These are phyloP conservation scores for Hyphantria cunea DNA, from an alignment of 1,140 invertebrate species.

Conservation along the genomic window DNA sequence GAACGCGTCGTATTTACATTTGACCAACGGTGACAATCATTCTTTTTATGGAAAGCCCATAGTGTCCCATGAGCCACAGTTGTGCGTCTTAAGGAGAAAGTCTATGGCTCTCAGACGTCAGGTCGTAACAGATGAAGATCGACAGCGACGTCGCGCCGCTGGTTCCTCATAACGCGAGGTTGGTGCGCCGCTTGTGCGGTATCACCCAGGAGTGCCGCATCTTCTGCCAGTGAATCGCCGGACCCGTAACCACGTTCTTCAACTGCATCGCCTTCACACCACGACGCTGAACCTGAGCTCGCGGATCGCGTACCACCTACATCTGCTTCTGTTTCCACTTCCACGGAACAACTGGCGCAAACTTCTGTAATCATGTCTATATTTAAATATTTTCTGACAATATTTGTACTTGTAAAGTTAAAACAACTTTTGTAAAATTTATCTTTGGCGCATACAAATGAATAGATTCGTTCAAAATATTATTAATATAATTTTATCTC, in stretches of 20 bases:
- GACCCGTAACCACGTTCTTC: slow-evolving; percentile 81
- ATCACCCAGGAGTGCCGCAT: slow-evolving; percentile 81
- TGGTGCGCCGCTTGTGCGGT: slow-evolving; percentile 49
- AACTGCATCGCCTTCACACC: slow-evolving; percentile 75
- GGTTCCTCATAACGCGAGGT: slow-evolving; percentile 59
- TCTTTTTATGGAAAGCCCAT: slow-evolving; percentile 17
- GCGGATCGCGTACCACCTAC: slow-evolving; percentile 64
- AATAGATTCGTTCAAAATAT: too few relatives aligned
- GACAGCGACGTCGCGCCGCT: slow-evolving; percentile 69
- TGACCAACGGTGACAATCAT: not conserved
- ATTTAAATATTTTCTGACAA: slow-evolving; percentile 6
- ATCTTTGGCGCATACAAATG: too few relatives aligned
- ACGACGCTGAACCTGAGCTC: slow-evolving; percentile 80
- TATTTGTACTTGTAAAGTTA: slow-evolving; percentile 2
- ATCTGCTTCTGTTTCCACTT: slow-evolving; percentile 69
- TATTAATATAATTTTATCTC: too few relatives aligned
- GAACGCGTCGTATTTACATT: slow-evolving; percentile 23
- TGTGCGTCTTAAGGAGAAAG: not conserved
- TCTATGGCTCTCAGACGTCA: slow-evolving; percentile 57
- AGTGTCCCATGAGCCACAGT: not conserved
- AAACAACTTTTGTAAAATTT: too few relatives aligned
- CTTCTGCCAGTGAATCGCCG: slow-evolving; percentile 78
- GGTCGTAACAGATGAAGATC: slow-evolving; percentile 74
- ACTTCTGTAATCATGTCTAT: slow-evolving; percentile 61
- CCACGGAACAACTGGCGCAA: slow-evolving; percentile 71